These are phyloP conservation scores for Dipodomys ordii DNA, from an alignment of 2,113 vertebrate species.

Conservation along the genomic window DNA sequence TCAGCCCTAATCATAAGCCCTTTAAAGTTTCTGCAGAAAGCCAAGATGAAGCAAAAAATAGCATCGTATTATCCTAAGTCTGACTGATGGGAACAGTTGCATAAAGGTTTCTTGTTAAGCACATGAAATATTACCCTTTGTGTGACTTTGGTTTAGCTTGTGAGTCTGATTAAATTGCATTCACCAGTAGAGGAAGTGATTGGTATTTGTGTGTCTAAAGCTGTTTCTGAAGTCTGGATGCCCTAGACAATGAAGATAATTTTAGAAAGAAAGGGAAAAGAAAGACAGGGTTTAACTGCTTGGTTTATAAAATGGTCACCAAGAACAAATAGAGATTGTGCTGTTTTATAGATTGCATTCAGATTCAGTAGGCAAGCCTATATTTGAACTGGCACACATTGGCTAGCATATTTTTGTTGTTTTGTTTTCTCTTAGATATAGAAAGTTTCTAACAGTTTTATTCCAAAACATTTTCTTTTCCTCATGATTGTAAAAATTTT, in stretches of 20 bases:
- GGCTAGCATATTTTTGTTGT: background rate
- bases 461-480: background rate
- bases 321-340: background rate
- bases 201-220: constrained; percentile 51
- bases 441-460: background rate
- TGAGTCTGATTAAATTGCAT: constrained; percentile 66
- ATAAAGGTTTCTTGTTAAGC: constrained; percentile 69
- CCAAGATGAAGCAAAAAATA: constrained; percentile 70
- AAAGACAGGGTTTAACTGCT: background rate
- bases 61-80: constrained; percentile 60
- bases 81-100: constrained; percentile 72
- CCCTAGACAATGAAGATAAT: constrained; percentile 55
- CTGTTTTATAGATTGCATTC: background rate
- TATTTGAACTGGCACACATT: background rate
- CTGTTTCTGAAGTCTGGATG: background rate
- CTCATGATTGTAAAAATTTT: background rate
- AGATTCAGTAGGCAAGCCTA: background rate
- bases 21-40: constrained; percentile 53
- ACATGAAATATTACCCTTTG: constrained; percentile 62
- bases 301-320: background rate
- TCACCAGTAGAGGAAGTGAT: constrained; percentile 42
- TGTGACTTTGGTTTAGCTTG: constrained; percentile 65
- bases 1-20: constrained; percentile 19
- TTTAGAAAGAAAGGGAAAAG: background rate
- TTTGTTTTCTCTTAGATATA: background rate